Evolutionary conservation across 2,113 vertebrate genomes (phyloP).

Genomic region (Syngnathus scovelli): DNA sequence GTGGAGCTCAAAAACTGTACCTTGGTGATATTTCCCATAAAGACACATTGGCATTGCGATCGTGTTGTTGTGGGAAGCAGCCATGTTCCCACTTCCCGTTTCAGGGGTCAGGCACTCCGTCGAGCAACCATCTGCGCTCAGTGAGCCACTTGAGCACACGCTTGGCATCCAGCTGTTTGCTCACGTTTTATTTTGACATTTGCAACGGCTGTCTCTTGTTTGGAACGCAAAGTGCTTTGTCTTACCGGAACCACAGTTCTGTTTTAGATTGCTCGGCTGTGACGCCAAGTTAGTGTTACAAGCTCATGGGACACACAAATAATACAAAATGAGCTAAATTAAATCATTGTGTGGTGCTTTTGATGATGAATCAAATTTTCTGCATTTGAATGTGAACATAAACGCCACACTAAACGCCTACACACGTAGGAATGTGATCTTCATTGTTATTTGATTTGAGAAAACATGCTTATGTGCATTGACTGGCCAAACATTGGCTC

Average conservation of each 20-base stretch:
- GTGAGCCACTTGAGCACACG: constrained; percentile 16
- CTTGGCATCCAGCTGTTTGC: constrained; percentile 15
- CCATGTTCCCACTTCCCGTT: constrained; percentile 35
- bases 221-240: background rate
- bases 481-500: constrained; percentile 49
- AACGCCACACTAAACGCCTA: background rate
- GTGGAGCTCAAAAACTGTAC: constrained; percentile 4
- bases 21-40: constrained; percentile 28
- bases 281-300: background rate
- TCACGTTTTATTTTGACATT: constrained; percentile 14
- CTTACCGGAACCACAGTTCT: background rate
- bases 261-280: background rate
- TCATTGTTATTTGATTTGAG: constrained; percentile 58
- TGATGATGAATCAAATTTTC: background rate
- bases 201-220: constrained; percentile 1
- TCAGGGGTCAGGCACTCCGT: constrained; percentile 41
- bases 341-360: background rate
- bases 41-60: constrained; percentile 35
- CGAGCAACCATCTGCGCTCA: constrained; percentile 35
- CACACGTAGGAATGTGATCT: constrained; percentile 48
- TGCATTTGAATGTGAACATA: background rate
- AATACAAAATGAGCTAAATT: background rate
- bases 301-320: background rate
- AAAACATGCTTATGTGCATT: constrained; percentile 49
- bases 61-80: constrained; percentile 38